Percentiles rank a stretch among this genome's conserved stretches.
Conservation (phyloP, 2,113 vertebrate genomes). For the Tetraodon nigroviridis region DNA sequence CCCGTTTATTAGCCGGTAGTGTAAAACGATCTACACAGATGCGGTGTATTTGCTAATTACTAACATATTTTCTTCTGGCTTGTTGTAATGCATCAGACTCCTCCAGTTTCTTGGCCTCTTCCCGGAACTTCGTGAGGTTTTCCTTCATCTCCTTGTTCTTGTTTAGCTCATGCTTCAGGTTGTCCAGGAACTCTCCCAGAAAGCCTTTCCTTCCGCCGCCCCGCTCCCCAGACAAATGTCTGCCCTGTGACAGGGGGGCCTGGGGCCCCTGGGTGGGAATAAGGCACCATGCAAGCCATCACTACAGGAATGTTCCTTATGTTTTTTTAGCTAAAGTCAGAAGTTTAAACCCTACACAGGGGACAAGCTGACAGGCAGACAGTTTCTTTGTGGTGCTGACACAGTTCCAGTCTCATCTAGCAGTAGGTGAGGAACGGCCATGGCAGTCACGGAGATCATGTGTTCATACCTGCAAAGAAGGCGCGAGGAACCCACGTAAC, state of each 20-base stretch:
- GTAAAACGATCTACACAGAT: neutral
- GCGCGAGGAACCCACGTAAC: slow-evolving; percentile 49
- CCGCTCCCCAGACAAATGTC: slow-evolving; percentile 61
- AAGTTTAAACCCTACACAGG: neutral
- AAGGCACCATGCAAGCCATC: neutral
- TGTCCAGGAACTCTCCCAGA: slow-evolving; percentile 88
- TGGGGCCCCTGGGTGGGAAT: slow-evolving; percentile 20
- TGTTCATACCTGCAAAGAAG: slow-evolving; percentile 73
- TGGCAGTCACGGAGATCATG: neutral
- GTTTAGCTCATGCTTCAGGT: slow-evolving; percentile 88
- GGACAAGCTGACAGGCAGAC: neutral
- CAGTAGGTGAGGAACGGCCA: too few species aligned
- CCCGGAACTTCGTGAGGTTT: slow-evolving; percentile 90
- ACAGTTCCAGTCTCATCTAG: too few species aligned
- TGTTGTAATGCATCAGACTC: slow-evolving; percentile 90
- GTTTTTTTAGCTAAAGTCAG: too few species aligned
- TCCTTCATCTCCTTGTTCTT: slow-evolving; percentile 99
- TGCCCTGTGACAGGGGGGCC: slow-evolving; percentile 39
- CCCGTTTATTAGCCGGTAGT: neutral
- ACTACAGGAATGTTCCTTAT: neutral
- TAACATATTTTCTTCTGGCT: slow-evolving; percentile 92
- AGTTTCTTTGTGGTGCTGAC: neutral
- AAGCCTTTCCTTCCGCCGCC: slow-evolving; percentile 84
- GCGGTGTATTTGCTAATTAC: slow-evolving; percentile 45
- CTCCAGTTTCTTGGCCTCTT: slow-evolving; percentile 89